Base-by-base conservation (phyloP, 2,797 vertebrate genomes). In the Arnoldichthys spilopterus region DNA sequence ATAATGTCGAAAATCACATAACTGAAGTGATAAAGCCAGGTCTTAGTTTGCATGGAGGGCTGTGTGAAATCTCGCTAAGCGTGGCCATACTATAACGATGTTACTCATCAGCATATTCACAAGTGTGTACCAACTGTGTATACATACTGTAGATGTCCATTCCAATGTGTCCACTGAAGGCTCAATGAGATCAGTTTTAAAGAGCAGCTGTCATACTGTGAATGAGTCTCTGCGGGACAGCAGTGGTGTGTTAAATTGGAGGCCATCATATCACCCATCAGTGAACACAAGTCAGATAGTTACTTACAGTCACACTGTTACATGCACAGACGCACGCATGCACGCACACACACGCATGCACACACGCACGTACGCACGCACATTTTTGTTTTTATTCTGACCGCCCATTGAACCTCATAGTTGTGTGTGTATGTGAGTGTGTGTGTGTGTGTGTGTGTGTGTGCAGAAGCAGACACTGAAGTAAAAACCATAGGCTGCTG, bases 321-420 rank as follows among this genome's bases (percentile, higher is more conserved):
- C 22, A 49, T 6, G 34, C 45, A 63, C 40, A 64, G n/a, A 71
- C 16, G 62, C 54, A 63, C 64, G 28, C 40, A 67, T 22, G 49
- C 64, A 63, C 54, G 54, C 37, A 71, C 26, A 71, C 15, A 69
- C 28, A 53, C 58, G 18, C 63, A 45, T 28, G 16, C 20, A 43
- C 18, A 22, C 34, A 53, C 28, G 51, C 34, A 69, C 16, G 61
- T 7, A 66, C 37, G 40, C 37, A 59, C 70, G n/a, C n/a, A n/a
- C n/a, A n/a, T 70, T 77, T 69, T 28, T 20, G 73, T 56, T 77
- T 61, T 82, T 69, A 54, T 45, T 74, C 54, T 82, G 70, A 78
- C 75, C 75, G 28, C 45, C 63, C 72, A 62, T 47, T 82, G 75
- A 70, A 76, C 64, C 72, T 68, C 69, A 5, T 59, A n/a, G 26